Evolutionary conservation across 2,888 invertebrate species (phyloP).

Genomic region (Philopedon plagiatum): DNA sequence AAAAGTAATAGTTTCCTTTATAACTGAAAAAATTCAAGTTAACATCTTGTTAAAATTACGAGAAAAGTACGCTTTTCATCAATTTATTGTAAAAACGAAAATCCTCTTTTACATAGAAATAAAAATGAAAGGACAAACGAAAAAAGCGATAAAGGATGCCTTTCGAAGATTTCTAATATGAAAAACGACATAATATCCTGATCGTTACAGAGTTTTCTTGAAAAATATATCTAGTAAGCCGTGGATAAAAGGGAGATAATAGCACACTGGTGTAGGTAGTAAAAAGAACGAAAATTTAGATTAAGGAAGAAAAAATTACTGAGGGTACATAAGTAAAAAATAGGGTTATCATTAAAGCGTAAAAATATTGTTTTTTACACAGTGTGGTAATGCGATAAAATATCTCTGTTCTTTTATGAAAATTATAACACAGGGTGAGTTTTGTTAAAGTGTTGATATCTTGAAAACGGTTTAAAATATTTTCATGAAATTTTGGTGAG

Average conservation of each 20-base stretch:
- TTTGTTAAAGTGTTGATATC: too few relatives aligned
- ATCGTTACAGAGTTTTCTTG: not conserved
- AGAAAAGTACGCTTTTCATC: not conserved
- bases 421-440: too few relatives aligned
- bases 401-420: too few relatives aligned
- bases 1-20: too few relatives aligned
- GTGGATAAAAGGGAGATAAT: constrained; percentile 8
- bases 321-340: not conserved
- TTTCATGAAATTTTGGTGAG: too few relatives aligned
- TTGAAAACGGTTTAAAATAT: too few relatives aligned
- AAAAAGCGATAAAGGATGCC: not conserved
- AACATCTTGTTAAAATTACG: too few relatives aligned
- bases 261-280: not conserved
- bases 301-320: not conserved
- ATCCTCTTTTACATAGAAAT: not conserved
- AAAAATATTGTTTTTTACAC: too few relatives aligned
- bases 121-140: not conserved
- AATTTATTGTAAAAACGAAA: not conserved
- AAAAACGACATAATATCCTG: constrained; percentile 1
- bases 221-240: not conserved
- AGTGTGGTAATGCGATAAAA: too few relatives aligned
- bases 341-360: not conserved
- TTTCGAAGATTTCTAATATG: not conserved
- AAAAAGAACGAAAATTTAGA: not conserved
- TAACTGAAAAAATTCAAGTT: too few relatives aligned